phyloP scores from a whole-genome alignment of 2,888 invertebrate genomes.

The Epicampocera succincta region DNA sequence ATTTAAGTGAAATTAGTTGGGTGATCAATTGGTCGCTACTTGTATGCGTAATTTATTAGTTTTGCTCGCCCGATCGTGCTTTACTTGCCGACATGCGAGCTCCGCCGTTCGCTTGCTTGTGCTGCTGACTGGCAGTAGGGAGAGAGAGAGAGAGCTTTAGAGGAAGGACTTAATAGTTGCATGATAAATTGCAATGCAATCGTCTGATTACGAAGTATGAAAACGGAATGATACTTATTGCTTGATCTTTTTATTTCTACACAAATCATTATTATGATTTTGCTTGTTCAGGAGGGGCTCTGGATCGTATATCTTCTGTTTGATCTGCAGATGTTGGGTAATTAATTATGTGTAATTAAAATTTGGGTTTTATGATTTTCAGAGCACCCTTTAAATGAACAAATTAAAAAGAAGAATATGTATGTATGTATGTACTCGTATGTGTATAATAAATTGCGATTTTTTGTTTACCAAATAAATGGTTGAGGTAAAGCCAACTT shows the following conservation, averaged over 20 bases:
- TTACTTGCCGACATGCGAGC: conserved; percentile 40
- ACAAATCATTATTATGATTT: conserved; percentile 58
- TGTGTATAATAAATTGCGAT: not conserved
- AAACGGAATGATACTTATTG: conserved; percentile 12
- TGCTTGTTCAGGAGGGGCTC: conserved; percentile 31
- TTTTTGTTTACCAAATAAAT: not conserved
- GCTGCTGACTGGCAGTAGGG: not conserved
- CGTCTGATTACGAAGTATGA: conserved; percentile 50
- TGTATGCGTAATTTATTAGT: conserved; percentile 68
- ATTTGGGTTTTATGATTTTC: conserved; percentile 22
- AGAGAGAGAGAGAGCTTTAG: conserved; percentile 28
- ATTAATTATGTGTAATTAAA: conserved; percentile 60
- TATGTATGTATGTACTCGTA: not conserved
- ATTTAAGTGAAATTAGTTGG: conserved; percentile 69
- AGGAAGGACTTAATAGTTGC: conserved; percentile 40
- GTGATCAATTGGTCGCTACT: conserved; percentile 68
- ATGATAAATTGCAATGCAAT: conserved; percentile 56
- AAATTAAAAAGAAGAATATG: not conserved
- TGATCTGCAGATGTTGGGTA: conserved; percentile 50
- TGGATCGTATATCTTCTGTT: conserved; percentile 29
- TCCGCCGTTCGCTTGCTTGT: not conserved
- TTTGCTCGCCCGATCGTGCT: conserved; percentile 29
- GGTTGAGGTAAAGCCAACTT: no score
- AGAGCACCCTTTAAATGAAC: conserved; percentile 10
- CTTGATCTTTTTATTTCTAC: conserved; percentile 37